phyloP scores from a whole-genome alignment of 2,797 vertebrate species.

The Nasua narica region DNA sequence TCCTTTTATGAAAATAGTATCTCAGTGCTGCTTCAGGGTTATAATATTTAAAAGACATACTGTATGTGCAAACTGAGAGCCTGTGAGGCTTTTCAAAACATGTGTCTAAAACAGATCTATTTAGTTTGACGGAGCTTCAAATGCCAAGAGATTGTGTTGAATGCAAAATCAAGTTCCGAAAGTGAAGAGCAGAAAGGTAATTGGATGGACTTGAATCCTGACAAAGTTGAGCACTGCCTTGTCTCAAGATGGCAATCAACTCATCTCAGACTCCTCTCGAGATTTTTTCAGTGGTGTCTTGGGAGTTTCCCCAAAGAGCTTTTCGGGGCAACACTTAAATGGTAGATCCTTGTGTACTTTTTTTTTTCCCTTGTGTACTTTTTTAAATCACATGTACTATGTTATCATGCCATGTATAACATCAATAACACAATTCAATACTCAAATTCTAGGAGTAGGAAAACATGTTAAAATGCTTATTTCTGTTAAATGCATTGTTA shows the following conservation, averaged over 20 bases:
- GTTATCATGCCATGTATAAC: background rate
- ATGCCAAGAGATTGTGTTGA: slow-evolving; percentile 46
- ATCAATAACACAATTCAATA: background rate
- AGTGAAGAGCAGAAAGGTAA: slow-evolving; percentile 15
- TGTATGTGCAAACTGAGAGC: slow-evolving; percentile 31
- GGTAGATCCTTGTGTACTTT: background rate
- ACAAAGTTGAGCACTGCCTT: background rate
- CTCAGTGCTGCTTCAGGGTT: slow-evolving; percentile 46
- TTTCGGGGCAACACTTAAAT: background rate
- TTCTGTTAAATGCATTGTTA: background rate
- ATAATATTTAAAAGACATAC: slow-evolving; percentile 48
- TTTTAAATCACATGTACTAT: background rate
- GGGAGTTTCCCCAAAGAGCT: background rate
- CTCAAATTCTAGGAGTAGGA: background rate
- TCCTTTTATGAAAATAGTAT: slow-evolving; percentile 62
- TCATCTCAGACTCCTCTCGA: background rate
- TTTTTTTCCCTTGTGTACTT: background rate
- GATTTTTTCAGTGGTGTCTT: background rate
- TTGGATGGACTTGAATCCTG: background rate
- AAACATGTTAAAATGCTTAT: background rate
- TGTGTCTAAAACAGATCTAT: slow-evolving; percentile 37
- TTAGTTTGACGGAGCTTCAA: slow-evolving; percentile 55
- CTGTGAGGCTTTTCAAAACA: slow-evolving; percentile 43
- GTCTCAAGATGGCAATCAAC: slow-evolving; percentile 35
- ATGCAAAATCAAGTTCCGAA: slow-evolving; percentile 43